Percentiles rank a stretch among this genome's conserved stretches.
Conservation (phyloP, 2,113 vertebrate species). For the Montifringilla adamsi region DNA sequence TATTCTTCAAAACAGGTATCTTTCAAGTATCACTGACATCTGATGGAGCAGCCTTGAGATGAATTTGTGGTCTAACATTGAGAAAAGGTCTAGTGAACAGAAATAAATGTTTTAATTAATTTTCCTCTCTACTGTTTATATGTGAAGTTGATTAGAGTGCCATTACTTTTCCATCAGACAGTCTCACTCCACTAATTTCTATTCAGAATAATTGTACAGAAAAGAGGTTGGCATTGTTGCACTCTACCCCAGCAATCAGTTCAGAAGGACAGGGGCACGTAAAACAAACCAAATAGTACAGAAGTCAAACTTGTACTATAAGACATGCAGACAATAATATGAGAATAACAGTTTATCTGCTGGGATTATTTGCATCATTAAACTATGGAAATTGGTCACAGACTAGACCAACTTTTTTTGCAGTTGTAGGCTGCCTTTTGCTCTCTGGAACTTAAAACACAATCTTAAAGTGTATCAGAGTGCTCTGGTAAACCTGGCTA, state of each 20-base stretch:
- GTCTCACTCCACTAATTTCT: not conserved
- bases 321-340: not conserved
- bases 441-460: not conserved
- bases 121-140: not conserved
- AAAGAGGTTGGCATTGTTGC: not conserved
- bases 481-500: not conserved
- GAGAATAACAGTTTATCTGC: not conserved
- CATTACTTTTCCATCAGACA: not conserved
- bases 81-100: not conserved
- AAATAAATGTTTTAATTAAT: not conserved
- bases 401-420: not conserved
- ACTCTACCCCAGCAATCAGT: not conserved
- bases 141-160: not conserved
- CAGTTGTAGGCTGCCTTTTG: not conserved
- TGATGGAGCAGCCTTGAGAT: not conserved
- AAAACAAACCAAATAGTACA: not conserved
- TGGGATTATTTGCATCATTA: not conserved
- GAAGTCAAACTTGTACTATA: not conserved
- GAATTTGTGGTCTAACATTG: not conserved
- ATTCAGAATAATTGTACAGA: not conserved
- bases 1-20: not conserved
- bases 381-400: not conserved
- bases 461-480: not conserved
- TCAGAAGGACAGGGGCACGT: not conserved
- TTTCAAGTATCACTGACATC: not conserved